phyloP scores from a whole-genome alignment of 2,113 vertebrate species.

The Perccottus glenii region DNA sequence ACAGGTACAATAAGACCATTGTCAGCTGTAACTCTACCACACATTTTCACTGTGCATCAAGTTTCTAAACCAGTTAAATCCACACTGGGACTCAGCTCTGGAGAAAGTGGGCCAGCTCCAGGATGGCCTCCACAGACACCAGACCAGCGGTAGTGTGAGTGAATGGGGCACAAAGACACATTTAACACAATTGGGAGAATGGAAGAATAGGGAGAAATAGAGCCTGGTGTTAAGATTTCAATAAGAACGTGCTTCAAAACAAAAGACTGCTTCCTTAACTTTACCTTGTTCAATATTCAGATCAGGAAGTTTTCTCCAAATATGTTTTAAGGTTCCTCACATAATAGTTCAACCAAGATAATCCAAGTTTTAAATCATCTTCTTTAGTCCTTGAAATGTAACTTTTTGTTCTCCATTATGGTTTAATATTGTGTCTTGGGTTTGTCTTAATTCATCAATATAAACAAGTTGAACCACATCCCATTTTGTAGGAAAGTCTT shows the following conservation, averaged over 20 bases:
- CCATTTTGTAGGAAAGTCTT: too few relatives aligned
- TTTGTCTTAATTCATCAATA: too few relatives aligned
- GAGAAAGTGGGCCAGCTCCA: slow-evolving; percentile 17
- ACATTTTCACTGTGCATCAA: slow-evolving; percentile 15
- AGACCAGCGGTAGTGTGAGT: slow-evolving; percentile 11
- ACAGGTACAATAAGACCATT: slow-evolving; percentile 67
- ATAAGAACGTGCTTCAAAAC: slow-evolving; percentile 20
- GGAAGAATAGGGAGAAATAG: slow-evolving; percentile 9
- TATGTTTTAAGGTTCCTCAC: not conserved
- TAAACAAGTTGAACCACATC: too few relatives aligned
- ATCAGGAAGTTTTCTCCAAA: not conserved
- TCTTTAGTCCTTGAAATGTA: too few relatives aligned
- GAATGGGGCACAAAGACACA: slow-evolving; percentile 20
- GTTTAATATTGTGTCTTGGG: too few relatives aligned
- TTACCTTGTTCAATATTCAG: not conserved
- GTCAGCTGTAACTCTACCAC: slow-evolving; percentile 65
- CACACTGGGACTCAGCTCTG: slow-evolving; percentile 3
- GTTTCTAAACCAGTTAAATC: slow-evolving; percentile 10
- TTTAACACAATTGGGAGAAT: slow-evolving; percentile 16
- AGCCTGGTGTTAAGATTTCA: slow-evolving; percentile 40
- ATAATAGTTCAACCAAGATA: too few relatives aligned
- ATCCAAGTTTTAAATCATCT: too few relatives aligned
- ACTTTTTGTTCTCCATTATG: too few relatives aligned
- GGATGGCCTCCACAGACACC: slow-evolving; percentile 31
- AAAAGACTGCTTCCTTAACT: slow-evolving; percentile 32